Conservation (phyloP, 2,888 invertebrate species). For the Incurvaria masculella region DNA sequence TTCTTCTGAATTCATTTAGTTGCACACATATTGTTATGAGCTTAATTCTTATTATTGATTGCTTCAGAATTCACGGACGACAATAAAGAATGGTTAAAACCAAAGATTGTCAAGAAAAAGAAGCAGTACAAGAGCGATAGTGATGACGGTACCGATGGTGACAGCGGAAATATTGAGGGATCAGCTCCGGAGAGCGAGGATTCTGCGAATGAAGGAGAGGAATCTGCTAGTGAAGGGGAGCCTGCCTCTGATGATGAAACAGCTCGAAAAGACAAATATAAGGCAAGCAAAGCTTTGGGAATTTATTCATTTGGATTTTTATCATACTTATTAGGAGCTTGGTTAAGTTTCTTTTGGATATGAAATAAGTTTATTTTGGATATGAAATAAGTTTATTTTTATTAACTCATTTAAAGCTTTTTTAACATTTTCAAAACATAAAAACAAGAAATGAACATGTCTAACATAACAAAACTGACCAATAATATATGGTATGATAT, state of each 20-base stretch:
- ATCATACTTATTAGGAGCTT: too few relatives aligned
- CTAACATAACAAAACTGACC: too few relatives aligned
- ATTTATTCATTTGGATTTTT: too few relatives aligned
- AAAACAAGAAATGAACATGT: too few relatives aligned
- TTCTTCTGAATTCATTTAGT: not conserved
- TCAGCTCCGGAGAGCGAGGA: constrained; percentile 21
- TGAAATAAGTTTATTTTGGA: too few relatives aligned
- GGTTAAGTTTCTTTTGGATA: too few relatives aligned
- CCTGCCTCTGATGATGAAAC: constrained; percentile 19
- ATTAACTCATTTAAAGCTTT: too few relatives aligned
- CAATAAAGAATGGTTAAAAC: constrained; percentile 68
- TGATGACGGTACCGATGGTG: constrained; percentile 14
- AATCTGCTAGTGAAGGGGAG: constrained; percentile 30
- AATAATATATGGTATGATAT: too few relatives aligned
- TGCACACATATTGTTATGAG: not conserved
- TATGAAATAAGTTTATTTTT: too few relatives aligned
- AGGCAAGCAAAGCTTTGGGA: too few relatives aligned
- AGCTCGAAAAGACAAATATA: constrained; percentile 31
- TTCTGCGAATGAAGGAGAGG: constrained; percentile 28
- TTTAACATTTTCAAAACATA: too few relatives aligned
- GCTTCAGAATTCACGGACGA: constrained; percentile 65
- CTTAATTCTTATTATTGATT: constrained; percentile 1
- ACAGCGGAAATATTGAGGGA: constrained; percentile 27
- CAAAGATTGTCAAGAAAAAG: constrained; percentile 46
- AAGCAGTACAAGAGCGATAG: constrained; percentile 24